phyloP scores from a whole-genome alignment of 2,797 vertebrate genomes.

The Poecilia velifera region DNA sequence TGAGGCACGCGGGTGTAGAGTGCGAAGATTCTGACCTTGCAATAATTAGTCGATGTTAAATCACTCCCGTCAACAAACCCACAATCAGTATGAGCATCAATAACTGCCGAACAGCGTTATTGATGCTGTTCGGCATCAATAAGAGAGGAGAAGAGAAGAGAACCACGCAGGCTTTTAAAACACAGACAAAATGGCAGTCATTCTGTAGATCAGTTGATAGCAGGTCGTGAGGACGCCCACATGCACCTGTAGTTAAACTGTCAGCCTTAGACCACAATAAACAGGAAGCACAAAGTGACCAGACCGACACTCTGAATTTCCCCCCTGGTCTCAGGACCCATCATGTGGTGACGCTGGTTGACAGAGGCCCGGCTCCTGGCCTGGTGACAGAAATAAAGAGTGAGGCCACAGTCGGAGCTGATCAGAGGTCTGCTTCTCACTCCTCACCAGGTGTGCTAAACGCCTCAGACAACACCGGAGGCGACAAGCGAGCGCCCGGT shows the following conservation, averaged over 20 bases:
- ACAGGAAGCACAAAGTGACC: constrained; percentile 73
- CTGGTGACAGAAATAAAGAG: constrained; percentile 73
- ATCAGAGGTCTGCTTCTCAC: constrained; percentile 69
- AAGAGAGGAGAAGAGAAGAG: not conserved
- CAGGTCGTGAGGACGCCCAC: constrained; percentile 35
- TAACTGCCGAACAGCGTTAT: constrained; percentile 25
- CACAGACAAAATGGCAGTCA: not conserved
- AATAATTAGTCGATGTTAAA: constrained; percentile 25
- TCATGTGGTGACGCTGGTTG: constrained; percentile 60
- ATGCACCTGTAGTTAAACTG: constrained; percentile 53
- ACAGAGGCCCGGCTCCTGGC: constrained; percentile 37
- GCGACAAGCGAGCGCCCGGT: constrained; percentile 41
- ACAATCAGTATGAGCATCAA: constrained; percentile 40
- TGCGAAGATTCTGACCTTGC: constrained; percentile 5
- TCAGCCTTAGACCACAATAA: constrained; percentile 45
- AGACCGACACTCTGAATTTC: constrained; percentile 57
- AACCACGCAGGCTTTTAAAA: constrained; percentile 7
- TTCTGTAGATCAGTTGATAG: constrained; percentile 22
- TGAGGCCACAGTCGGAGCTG: constrained; percentile 70
- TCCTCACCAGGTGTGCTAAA: constrained; percentile 71
- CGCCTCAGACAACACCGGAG: constrained; percentile 68
- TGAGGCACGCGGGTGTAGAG: constrained; percentile 4
- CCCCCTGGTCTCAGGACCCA: constrained; percentile 43
- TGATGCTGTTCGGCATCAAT: too few species aligned
- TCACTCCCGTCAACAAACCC: constrained; percentile 26